Base-by-base conservation (phyloP, 2,113 vertebrate genomes). In the Prunella fulvescens region DNA sequence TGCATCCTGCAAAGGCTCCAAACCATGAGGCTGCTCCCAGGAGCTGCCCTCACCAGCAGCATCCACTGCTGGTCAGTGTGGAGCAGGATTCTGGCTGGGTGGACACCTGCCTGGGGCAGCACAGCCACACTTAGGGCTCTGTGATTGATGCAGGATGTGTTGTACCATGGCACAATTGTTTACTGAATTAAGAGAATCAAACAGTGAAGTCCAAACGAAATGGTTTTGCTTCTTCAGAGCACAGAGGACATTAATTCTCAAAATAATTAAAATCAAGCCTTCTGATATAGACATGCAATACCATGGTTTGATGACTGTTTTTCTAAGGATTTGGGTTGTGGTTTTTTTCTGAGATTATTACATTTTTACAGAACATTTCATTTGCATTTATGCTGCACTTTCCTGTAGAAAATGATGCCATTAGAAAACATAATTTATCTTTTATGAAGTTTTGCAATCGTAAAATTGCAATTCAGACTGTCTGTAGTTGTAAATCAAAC, bases 1-100 rank as follows among this genome's bases (percentile, higher is more conserved):
- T 2, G 0, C 26, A 37, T 9, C 50, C 20, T 9, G 7, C 1
- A 1, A 29, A 53, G 53, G 33, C 33, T 90, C 37, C 11, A 3
- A 50, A 40, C 8, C 1, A 0, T 0, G 2, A 73, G 14, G 29
- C 11, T 88, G 50, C 33, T 37, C 53, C 79, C 10, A 12, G 70
- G 15, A 81, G 7, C 5, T 25, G 19, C 26, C 24, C 4, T 86
- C 56, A 48, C 26, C 61, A 10, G 24, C 71, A 71, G 35, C 11
- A 5, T 45, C n/a, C 1, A 1, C 37, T 65, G 54, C 45, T 73
- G 71, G 13, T 11, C 33, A 7, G 33, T 13, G 25, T 9, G 45
- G 65, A 47, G 33, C 2, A 7, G 33, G 28, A 12, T 40, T 5
- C n/a, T 69, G 51, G 23, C 19, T 28, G 24, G 16, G 12, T 39